phyloP scores from a whole-genome alignment of 2,888 invertebrate genomes.

The Elysia crispata region DNA sequence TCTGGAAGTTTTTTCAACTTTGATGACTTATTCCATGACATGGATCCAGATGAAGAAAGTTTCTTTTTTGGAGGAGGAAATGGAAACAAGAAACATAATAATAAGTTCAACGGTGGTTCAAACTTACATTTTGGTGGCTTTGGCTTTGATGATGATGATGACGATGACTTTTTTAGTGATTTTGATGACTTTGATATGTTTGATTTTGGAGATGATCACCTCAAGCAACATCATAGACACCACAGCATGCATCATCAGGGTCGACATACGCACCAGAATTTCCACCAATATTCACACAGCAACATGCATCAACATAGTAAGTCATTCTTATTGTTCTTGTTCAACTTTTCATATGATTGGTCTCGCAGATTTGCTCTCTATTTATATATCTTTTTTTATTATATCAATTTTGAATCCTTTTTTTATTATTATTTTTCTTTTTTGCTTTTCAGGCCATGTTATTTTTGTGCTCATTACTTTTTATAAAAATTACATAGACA shows the following conservation, averaged over 20 bases:
- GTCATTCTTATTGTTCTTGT: no score
- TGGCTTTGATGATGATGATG: conserved; percentile 37
- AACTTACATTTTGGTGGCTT: conserved; percentile 48
- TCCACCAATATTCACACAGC: no score
- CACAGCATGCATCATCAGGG: conserved; percentile 36
- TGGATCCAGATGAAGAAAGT: conserved; percentile 59
- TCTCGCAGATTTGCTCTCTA: no score
- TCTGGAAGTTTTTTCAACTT: conserved; percentile 71
- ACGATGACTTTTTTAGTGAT: background rate
- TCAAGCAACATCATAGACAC: conserved; percentile 10
- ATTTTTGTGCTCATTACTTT: no score
- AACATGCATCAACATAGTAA: no score
- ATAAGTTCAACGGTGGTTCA: background rate
- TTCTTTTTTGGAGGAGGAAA: conserved; percentile 24
- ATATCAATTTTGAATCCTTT: no score
- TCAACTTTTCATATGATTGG: no score
- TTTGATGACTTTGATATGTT: background rate
- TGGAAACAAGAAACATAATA: background rate
- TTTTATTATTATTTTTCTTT: no score
- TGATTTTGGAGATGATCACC: conserved; percentile 13
- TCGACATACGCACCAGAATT: no score
- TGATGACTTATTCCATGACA: conserved; percentile 75
- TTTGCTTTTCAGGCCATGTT: no score
- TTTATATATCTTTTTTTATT: no score
- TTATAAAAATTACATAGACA: no score